Percentiles rank a stretch among this genome's conserved stretches.
Evolutionary conservation across 2,797 vertebrate genomes (phyloP).

Genomic region (Ammospiza maritima): DNA sequence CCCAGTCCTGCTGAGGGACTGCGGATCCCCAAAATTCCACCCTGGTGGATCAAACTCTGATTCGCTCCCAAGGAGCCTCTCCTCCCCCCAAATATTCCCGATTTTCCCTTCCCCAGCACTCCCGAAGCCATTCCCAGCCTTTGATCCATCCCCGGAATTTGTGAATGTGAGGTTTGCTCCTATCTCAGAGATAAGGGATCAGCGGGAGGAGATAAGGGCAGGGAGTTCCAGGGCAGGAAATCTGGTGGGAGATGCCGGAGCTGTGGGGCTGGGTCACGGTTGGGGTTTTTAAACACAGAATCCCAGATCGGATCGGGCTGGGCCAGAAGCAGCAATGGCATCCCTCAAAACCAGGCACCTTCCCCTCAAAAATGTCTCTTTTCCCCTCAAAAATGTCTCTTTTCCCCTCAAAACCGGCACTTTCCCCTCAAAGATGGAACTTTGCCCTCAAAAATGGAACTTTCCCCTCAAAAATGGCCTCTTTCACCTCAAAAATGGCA

Average conservation of each 20-base stretch:
- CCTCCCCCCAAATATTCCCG: not conserved
- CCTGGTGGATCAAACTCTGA: accelerated
- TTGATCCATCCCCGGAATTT: constrained; percentile 33
- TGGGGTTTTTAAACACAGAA: not conserved
- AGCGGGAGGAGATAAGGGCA: not conserved
- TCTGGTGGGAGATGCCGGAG: not conserved
- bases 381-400: too few relatives aligned
- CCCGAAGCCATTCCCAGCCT: not conserved
- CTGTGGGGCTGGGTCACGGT: not conserved
- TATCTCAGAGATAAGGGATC: constrained; percentile 34
- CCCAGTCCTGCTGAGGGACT: not conserved
- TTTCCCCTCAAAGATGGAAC: too few relatives aligned
- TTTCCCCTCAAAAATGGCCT: too few relatives aligned
- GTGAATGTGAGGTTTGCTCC: not conserved
- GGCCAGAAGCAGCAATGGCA: not conserved
- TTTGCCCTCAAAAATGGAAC: too few relatives aligned
- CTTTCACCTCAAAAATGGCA: not conserved
- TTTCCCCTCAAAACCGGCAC: too few relatives aligned
- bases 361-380: not conserved
- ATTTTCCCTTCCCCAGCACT: not conserved
- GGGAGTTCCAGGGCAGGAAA: constrained; percentile 22
- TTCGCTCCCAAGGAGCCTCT: not conserved
- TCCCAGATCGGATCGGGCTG: not conserved
- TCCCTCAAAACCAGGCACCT: not conserved
- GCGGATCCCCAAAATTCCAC: not conserved